Conservation (phyloP, 2,113 vertebrate species). For the Pteronura brasiliensis region DNA sequence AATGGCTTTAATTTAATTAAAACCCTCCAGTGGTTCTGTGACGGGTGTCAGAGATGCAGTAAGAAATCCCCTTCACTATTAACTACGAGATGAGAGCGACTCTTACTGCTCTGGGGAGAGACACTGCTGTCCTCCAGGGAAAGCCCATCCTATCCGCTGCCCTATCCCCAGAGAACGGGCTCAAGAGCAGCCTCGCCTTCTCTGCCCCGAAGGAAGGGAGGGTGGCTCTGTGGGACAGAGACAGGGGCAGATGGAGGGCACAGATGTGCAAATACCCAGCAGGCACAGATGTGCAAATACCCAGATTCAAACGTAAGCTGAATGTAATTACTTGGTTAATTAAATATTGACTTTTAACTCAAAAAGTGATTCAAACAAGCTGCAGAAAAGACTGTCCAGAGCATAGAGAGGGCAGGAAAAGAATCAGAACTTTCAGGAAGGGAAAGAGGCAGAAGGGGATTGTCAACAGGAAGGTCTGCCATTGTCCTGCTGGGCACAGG, state of each 20-base stretch:
- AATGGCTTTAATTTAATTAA: slow-evolving; percentile 55
- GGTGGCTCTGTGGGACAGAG: neutral
- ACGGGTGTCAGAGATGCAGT: neutral
- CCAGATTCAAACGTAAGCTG: slow-evolving; percentile 57
- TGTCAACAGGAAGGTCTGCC: neutral
- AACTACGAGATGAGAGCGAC: neutral
- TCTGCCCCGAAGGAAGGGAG: neutral
- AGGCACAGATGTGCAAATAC: slow-evolving; percentile 44
- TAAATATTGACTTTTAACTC: slow-evolving; percentile 76
- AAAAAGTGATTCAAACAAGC: slow-evolving; percentile 65
- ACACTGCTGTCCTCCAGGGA: neutral
- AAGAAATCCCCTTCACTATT: neutral
- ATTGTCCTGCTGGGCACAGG: neutral
- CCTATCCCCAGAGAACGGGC: neutral
- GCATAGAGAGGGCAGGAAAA: neutral
- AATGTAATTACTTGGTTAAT: slow-evolving; percentile 71
- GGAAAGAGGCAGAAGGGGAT: neutral
- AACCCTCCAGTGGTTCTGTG: neutral
- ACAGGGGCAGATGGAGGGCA: slow-evolving; percentile 1
- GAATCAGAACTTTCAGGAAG: neutral
- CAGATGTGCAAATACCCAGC: slow-evolving; percentile 25
- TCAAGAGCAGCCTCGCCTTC: neutral
- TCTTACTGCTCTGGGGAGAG: neutral
- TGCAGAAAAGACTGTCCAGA: slow-evolving; percentile 11
- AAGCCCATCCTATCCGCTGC: neutral